These are phyloP conservation scores for Pseudocheirus occidentalis DNA, from an alignment of 2,797 vertebrate species.

Conservation along the genomic window DNA sequence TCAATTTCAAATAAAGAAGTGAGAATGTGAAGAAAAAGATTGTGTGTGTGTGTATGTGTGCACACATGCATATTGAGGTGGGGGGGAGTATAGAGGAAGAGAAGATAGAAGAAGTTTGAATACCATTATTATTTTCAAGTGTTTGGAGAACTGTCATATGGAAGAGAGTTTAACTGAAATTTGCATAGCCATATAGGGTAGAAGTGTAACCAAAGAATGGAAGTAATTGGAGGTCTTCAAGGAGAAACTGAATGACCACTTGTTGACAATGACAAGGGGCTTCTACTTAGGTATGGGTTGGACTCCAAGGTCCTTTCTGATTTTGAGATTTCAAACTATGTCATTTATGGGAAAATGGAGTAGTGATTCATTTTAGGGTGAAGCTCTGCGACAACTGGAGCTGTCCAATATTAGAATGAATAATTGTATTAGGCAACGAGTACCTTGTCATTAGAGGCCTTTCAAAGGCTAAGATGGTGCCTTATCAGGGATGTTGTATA, in stretches of 20 bases:
- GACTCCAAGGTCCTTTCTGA: background rate
- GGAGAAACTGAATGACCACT: background rate
- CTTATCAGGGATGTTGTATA: background rate
- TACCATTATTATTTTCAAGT: background rate
- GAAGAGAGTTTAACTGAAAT: background rate
- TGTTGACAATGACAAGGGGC: background rate
- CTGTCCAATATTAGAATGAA: background rate
- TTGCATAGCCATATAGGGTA: background rate
- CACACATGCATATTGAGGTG: too few species aligned
- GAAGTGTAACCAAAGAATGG: background rate
- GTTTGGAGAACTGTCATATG: background rate
- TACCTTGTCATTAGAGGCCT: background rate
- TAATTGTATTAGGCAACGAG: background rate
- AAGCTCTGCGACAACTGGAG: background rate
- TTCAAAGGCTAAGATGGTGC: background rate
- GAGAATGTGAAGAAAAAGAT: background rate
- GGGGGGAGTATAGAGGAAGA: background rate
- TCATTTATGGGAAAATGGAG: background rate
- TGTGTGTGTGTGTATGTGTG: background rate
- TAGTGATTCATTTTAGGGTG: background rate
- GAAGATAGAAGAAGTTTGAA: background rate
- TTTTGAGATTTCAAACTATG: background rate
- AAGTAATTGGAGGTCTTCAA: background rate
- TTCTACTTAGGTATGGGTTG: background rate
- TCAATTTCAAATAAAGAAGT: background rate